A percentile compares a stretch with the other conserved stretches of the same genome.
Conservation (phyloP, 2,888 invertebrate species). For the Heterodera filipjevi region DNA sequence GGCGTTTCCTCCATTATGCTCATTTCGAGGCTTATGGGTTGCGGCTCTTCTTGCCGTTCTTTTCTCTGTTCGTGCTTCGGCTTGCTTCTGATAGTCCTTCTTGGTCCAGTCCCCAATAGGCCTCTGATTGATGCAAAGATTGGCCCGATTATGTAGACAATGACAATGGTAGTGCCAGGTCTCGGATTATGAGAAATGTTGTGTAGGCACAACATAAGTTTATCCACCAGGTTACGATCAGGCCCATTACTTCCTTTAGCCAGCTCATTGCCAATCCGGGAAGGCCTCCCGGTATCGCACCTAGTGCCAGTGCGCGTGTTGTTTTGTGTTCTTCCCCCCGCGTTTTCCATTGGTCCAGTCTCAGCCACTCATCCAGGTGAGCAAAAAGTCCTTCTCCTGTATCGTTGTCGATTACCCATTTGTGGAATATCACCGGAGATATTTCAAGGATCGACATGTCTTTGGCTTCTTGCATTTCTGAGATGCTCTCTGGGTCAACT, state of each 20-base stretch:
- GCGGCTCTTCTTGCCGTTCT: too few relatives aligned
- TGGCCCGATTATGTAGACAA: neutral
- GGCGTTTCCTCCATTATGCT: too few relatives aligned
- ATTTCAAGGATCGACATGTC: constrained; percentile 12
- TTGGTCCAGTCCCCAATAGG: too few relatives aligned
- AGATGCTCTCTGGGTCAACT: neutral
- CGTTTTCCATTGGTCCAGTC: constrained; percentile 11
- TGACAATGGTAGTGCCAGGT: neutral
- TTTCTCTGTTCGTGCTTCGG: too few relatives aligned
- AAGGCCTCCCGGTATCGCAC: neutral
- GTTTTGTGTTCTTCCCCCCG: neutral
- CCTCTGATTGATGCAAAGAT: too few relatives aligned
- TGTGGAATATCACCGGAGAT: neutral
- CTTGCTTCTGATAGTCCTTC: too few relatives aligned
- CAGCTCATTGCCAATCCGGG: neutral
- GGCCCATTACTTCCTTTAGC: neutral
- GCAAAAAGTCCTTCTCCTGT: neutral
- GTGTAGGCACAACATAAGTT: neutral
- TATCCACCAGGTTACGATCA: neutral
- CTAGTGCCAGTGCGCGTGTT: neutral
- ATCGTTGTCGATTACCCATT: constrained; percentile 10
- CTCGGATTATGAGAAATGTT: neutral
- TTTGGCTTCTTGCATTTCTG: neutral
- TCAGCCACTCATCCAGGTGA: neutral
- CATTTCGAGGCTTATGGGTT: too few relatives aligned